Evolutionary conservation across 2,888 invertebrate genomes (phyloP).

Genomic region (Hydropsyche betteni): DNA sequence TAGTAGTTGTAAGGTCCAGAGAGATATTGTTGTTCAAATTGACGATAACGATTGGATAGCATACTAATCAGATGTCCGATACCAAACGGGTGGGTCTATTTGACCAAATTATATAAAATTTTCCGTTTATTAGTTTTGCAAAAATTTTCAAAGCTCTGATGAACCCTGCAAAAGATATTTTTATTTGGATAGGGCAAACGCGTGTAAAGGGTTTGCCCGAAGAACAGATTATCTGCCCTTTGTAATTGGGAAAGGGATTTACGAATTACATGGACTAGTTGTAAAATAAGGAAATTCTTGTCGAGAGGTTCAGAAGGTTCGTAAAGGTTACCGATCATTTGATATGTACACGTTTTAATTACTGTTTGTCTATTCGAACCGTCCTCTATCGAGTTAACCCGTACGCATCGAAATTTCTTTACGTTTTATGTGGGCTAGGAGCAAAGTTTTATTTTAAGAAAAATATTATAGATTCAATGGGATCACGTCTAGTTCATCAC

Average conservation of each 20-base stretch:
- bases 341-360: constrained; percentile 11
- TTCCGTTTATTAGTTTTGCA: no score
- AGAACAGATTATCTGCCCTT: constrained; percentile 42
- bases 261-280: constrained; percentile 19
- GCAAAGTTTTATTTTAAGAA: no score
- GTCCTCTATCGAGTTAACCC: constrained; percentile 6
- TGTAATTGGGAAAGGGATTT: constrained; percentile 45
- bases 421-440: no score
- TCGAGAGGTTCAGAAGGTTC: not conserved
- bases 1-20: constrained; percentile 17
- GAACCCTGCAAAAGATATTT: no score
- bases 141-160: no score
- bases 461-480: no score
- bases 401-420: not conserved
- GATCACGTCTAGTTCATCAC: not conserved
- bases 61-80: constrained; percentile 4
- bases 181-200: no score
- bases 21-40: constrained; percentile 37
- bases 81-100: not conserved
- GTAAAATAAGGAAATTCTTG: constrained; percentile 12
- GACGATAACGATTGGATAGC: not conserved
- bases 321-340: constrained; percentile 7
- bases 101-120: not conserved
- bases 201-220: constrained; percentile 33
- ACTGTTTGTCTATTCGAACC: constrained; percentile 2